Conservation (phyloP, 2,888 invertebrate genomes). For the Cephus pygmeus region DNA sequence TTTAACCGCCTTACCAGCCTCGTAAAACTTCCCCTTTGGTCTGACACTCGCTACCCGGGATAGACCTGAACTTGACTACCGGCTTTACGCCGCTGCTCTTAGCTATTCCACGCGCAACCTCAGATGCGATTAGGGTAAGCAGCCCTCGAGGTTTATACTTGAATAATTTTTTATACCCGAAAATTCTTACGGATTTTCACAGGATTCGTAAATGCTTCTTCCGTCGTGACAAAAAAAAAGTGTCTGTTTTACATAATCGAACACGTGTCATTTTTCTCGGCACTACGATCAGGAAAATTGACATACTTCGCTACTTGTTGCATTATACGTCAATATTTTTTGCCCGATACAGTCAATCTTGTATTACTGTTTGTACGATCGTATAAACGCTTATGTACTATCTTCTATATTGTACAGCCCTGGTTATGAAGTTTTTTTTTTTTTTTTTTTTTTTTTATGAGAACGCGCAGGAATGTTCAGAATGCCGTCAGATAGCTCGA, state of each 20-base stretch:
- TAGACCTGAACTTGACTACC: neutral
- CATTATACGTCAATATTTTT: too few species aligned
- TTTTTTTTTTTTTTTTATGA: conserved; percentile 12
- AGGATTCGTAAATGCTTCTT: neutral
- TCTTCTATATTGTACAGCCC: conserved; percentile 1
- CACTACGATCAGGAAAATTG: too few species aligned
- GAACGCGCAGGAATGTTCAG: conserved; percentile 14
- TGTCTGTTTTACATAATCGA: too few species aligned
- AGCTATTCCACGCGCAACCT: neutral
- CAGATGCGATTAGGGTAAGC: too few species aligned
- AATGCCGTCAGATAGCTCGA: conserved; percentile 9
- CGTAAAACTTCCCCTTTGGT: neutral
- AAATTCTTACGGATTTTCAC: too few species aligned
- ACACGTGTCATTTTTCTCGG: too few species aligned
- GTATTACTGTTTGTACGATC: neutral
- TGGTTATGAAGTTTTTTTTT: conserved; percentile 17
- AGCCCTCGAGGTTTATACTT: too few species aligned
- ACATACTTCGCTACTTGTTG: too few species aligned
- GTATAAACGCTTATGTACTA: neutral
- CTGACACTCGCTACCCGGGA: neutral
- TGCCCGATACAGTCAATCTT: neutral
- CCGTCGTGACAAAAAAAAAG: too few species aligned
- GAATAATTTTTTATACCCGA: too few species aligned
- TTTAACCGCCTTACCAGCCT: neutral
- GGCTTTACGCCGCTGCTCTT: neutral